Percentiles rank a stretch among this genome's conserved stretches.
These are phyloP conservation scores for Theristicus caerulescens DNA, from an alignment of 2,113 vertebrate species.

Conservation along the genomic window DNA sequence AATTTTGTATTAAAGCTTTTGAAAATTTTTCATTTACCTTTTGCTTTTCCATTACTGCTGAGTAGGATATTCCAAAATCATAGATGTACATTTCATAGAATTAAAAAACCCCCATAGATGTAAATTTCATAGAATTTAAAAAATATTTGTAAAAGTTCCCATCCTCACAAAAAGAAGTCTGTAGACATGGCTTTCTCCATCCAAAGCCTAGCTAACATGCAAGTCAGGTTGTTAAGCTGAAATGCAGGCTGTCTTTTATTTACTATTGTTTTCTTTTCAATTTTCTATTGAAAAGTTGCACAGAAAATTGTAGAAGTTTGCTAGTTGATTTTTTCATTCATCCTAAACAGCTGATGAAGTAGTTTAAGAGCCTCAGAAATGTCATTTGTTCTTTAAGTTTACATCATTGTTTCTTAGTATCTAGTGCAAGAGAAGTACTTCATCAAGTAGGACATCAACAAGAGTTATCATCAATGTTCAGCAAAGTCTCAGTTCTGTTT, in stretches of 20 bases:
- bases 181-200: not conserved
- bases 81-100: not conserved
- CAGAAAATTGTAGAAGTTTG: not conserved
- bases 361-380: not conserved
- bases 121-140: not conserved
- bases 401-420: not conserved
- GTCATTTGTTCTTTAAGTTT: not conserved
- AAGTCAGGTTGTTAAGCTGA: not conserved
- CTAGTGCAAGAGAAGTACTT: not conserved
- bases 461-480: not conserved
- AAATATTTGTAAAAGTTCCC: not conserved
- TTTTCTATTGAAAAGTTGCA: not conserved
- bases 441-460: not conserved
- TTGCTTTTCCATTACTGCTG: not conserved
- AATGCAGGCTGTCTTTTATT: not conserved
- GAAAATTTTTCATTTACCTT: not conserved
- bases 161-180: not conserved
- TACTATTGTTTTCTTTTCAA: not conserved
- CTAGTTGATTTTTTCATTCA: not conserved
- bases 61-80: not conserved
- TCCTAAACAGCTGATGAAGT: not conserved
- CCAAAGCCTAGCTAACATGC: not conserved
- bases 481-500: not conserved
- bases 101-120: not conserved
- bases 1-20: not conserved